Evolutionary conservation across 2,888 invertebrate genomes (phyloP), one percentile per base, ranked within the genome.

Genomic region (Bimastos eiseni): DNA sequence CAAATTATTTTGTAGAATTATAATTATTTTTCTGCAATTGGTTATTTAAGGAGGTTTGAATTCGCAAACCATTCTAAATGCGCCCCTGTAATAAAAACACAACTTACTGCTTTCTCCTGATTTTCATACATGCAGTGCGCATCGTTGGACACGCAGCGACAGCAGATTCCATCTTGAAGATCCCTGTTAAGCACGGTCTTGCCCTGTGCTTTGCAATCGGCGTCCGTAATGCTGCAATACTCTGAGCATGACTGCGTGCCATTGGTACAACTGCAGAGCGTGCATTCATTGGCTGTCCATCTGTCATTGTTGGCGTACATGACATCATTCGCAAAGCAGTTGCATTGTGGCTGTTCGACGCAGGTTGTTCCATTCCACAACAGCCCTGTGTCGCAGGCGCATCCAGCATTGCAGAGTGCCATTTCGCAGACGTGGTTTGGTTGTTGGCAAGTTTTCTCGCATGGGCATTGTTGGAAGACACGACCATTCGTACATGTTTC

Each of bases 351-450:
- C 41, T n/a, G 33, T 37, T 55, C 89, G 24, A 90, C 91, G 89
- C 91, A 91, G 41, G 44, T 70, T 34, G 41, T n/a, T 24, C 91
- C 91, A 41, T 91, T 83, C 89, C 89, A 91, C 34, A 90, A 41
- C 34, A 70, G 3, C n/a, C 44, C 83, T 21, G 37, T 8, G 21
- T 83, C 70, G 83, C 91, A 91, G 0, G 89, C 89, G 89, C 91
- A 91, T 34, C 86, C 89, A 19, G 91, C 90, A 41, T 5, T 38
- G 90, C 91, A 91, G 38, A 41, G 36, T 21, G 84, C 36, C 90
- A 83, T 90, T 36, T 91, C 91, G 38, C 91, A 91, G 36, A 36
- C 37, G 91, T 90, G 91, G n/a, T 90, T 89, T 37, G 90, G 90
- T 21, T 90, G n/a, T 24, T 90, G 88, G 49, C 91, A 91, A 36